Percentiles rank a stretch among this genome's conserved stretches.
Evolutionary conservation across 2,113 vertebrate genomes (phyloP).

Genomic region (Scalopus aquaticus): DNA sequence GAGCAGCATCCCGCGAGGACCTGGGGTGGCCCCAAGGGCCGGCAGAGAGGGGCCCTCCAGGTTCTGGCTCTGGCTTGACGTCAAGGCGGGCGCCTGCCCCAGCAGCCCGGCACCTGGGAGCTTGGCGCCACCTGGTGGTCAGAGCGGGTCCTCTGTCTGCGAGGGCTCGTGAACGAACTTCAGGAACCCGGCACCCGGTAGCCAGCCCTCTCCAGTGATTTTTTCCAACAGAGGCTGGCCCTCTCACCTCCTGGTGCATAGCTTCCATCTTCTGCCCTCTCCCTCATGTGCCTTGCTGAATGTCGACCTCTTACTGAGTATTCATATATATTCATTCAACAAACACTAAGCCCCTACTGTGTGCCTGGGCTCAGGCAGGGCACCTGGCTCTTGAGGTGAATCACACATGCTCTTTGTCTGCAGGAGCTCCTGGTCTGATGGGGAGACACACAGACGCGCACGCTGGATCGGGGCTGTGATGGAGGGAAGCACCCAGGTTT

Average conservation of each 20-base stretch:
- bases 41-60: not conserved
- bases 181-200: not conserved
- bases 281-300: not conserved
- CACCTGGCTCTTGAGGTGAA: not conserved
- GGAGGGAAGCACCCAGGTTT: not conserved
- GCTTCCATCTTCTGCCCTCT: not conserved
- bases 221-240: not conserved
- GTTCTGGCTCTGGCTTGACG: not conserved
- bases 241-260: not conserved
- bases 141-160: not conserved
- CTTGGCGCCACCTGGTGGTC: conserved; percentile 67
- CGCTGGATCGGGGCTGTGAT: not conserved
- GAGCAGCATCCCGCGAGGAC: not conserved
- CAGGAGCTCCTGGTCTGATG: not conserved
- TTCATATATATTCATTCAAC: not conserved
- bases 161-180: not conserved
- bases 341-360: not conserved
- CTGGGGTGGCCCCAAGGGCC: not conserved
- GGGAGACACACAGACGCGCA: not conserved
- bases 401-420: not conserved
- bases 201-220: not conserved
- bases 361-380: not conserved
- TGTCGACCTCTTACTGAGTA: not conserved
- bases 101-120: not conserved
- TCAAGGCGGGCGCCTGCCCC: accelerated